Percentiles rank a stretch among this genome's conserved stretches.
Evolutionary conservation across 2,113 vertebrate genomes (phyloP).

Genomic region (Rhinichthys klamathensis): DNA sequence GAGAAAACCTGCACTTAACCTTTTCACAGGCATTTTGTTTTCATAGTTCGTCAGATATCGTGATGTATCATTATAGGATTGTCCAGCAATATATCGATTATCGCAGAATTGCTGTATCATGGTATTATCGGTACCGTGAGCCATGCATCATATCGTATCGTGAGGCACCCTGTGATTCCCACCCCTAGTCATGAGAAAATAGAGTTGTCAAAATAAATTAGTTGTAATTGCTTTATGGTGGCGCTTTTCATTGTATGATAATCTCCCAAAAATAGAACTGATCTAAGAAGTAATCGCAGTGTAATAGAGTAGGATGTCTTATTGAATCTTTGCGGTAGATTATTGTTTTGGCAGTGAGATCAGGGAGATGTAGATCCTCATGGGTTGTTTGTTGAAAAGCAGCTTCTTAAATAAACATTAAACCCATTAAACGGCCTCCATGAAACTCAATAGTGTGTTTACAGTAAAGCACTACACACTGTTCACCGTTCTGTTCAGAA

Average conservation of each 20-base stretch:
- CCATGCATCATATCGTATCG: no score
- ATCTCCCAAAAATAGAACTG: not conserved
- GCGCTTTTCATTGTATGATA: not conserved
- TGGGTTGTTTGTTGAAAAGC: constrained; percentile 56
- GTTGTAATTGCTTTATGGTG: constrained; percentile 40
- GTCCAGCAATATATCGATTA: no score
- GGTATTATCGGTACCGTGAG: no score
- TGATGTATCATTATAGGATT: no score
- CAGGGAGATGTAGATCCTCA: constrained; percentile 44
- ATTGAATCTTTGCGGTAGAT: constrained; percentile 55
- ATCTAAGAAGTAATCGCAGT: constrained; percentile 56
- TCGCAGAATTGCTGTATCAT: no score
- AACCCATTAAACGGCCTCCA: constrained; percentile 62
- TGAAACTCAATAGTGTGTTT: constrained; percentile 68
- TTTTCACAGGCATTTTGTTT: no score
- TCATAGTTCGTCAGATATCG: no score
- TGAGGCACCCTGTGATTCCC: no score
- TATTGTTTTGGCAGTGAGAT: constrained; percentile 55
- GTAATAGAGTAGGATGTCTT: constrained; percentile 59
- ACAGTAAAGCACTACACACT: constrained; percentile 39
- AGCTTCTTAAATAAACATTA: constrained; percentile 46
- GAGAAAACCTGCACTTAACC: no score
- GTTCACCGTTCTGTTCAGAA: not conserved
- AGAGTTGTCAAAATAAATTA: no score
- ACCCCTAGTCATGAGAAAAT: no score